Percentiles rank a stretch among this genome's conserved stretches.
Evolutionary conservation across 2,888 invertebrate species (phyloP).

Genomic region (Eilema sororculum): DNA sequence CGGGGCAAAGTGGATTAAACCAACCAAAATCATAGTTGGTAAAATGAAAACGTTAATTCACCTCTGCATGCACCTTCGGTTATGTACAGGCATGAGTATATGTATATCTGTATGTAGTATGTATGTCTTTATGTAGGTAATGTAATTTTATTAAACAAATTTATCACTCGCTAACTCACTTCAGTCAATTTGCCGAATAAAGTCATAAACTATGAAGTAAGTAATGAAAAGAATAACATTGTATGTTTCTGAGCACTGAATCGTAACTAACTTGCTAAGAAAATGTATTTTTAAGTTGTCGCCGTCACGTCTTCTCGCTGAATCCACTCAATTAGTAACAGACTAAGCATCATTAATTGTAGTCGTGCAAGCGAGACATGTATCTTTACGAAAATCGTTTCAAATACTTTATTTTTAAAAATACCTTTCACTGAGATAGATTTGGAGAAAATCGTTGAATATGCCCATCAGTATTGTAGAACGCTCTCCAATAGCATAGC

Average conservation of each 20-base stretch:
- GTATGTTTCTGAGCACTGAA: conserved; percentile 53
- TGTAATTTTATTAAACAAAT: neutral
- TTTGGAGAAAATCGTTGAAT: neutral
- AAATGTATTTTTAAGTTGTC: conserved; percentile 82
- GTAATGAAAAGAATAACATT: conserved; percentile 32
- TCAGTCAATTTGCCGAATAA: conserved; percentile 7
- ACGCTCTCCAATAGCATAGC: neutral
- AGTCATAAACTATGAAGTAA: conserved; percentile 29
- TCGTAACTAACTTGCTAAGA: conserved; percentile 70
- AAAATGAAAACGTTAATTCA: no score
- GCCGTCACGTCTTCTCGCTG: conserved; percentile 74
- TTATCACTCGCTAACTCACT: neutral
- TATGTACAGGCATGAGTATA: no score
- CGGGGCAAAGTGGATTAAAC: no score
- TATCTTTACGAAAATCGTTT: conserved; percentile 1
- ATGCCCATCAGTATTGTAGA: neutral
- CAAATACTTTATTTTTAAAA: conserved; percentile 18
- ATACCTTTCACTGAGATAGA: conserved; percentile 10
- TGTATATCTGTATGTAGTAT: no score
- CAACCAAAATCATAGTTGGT: no score
- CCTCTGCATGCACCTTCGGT: no score
- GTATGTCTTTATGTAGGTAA: no score
- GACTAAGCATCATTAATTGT: conserved; percentile 67
- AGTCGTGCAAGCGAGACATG: conserved; percentile 14
- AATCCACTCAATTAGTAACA: conserved; percentile 77